These are phyloP conservation scores for Taxidea taxus DNA, from an alignment of 2,113 vertebrate genomes.

Conservation along the genomic window DNA sequence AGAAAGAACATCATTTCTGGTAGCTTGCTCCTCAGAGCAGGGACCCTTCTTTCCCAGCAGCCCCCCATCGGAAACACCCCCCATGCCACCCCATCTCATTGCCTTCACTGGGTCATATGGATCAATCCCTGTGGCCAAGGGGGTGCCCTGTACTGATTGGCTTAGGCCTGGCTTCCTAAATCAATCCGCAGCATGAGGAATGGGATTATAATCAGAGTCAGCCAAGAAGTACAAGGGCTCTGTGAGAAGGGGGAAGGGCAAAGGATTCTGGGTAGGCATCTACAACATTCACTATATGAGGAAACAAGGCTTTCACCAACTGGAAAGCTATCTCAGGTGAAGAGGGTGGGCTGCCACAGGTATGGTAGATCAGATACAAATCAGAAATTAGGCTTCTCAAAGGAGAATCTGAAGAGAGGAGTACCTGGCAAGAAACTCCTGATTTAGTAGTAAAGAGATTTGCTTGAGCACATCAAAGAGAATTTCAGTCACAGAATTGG, in stretches of 20 bases:
- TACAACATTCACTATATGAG: neutral
- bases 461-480: neutral
- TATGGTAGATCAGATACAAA: neutral
- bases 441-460: neutral
- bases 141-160: neutral
- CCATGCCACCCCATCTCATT: accelerated
- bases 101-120: neutral
- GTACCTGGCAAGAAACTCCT: conserved; percentile 2
- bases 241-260: neutral
- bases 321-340: neutral
- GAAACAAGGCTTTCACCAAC: neutral
- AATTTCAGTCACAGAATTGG: neutral
- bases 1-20: neutral
- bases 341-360: neutral
- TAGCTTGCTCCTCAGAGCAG: neutral
- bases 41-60: neutral
- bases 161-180: neutral
- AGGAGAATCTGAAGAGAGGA: neutral
- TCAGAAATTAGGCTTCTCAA: neutral
- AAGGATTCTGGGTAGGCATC: neutral
- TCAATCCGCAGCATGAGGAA: neutral
- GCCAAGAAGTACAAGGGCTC: neutral
- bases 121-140: neutral
- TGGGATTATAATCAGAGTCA: neutral
- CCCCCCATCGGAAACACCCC: neutral